These are phyloP conservation scores for Rhabdomys dilectus DNA, from an alignment of 2,113 vertebrate species.

Conservation along the genomic window DNA sequence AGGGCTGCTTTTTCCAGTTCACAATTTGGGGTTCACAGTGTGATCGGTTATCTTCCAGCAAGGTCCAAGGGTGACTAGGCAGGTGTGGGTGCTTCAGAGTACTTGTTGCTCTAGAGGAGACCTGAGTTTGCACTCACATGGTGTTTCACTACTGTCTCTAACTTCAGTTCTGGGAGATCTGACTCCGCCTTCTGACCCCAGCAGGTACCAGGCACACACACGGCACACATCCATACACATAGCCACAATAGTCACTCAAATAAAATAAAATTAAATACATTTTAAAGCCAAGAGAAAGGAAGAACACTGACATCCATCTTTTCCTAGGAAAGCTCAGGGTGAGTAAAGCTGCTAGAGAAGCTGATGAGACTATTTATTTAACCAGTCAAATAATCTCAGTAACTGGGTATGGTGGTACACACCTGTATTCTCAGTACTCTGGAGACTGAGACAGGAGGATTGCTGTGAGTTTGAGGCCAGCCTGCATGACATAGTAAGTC, in stretches of 20 bases:
- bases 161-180: not conserved
- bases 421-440: not conserved
- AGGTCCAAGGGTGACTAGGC: not conserved
- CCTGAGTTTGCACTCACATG: not conserved
- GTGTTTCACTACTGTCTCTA: not conserved
- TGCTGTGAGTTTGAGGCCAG: not conserved
- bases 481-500: not conserved
- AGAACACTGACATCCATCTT: not conserved
- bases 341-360: not conserved
- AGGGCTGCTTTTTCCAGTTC: too few species aligned
- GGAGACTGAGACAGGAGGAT: not conserved
- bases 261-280: not conserved
- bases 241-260: not conserved
- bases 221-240: not conserved
- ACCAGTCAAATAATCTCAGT: not conserved
- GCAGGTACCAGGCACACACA: not conserved
- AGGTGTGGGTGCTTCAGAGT: not conserved
- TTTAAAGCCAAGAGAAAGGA: not conserved
- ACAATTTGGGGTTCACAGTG: too few species aligned
- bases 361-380: not conserved
- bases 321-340: not conserved
- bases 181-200: not conserved
- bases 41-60: too few species aligned
- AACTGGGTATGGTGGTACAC: not conserved
- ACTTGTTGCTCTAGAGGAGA: not conserved